These are phyloP conservation scores for Echeneis naucrates DNA, from an alignment of 2,797 vertebrate genomes.

Conservation along the genomic window DNA sequence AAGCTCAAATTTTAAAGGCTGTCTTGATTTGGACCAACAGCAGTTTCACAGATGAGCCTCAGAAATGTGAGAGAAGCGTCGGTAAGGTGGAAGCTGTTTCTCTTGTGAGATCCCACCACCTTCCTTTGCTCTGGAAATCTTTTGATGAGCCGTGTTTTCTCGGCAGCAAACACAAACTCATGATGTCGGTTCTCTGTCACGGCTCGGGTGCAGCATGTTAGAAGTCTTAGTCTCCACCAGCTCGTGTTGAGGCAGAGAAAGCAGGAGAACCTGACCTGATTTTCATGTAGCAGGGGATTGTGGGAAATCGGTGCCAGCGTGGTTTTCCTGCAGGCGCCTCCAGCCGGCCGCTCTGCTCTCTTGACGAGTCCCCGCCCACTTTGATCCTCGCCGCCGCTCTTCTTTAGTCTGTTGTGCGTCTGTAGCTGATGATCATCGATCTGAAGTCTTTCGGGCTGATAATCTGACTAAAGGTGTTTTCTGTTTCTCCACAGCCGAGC, in stretches of 20 bases:
- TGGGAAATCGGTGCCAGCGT: conserved; percentile 30
- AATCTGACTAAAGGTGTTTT: no score
- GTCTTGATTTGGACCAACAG: no score
- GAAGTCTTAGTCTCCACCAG: not conserved
- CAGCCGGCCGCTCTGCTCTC: conserved; percentile 25
- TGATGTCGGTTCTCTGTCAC: no score
- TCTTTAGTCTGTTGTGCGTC: not conserved
- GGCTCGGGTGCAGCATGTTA: not conserved
- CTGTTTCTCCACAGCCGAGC: no score
- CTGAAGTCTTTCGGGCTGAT: no score
- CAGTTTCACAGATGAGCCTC: no score
- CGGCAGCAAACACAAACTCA: not conserved
- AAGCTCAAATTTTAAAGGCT: no score
- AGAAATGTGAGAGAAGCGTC: no score
- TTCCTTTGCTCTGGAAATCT: not conserved
- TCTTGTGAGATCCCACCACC: not conserved
- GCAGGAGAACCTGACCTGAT: conserved; percentile 33
- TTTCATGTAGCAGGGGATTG: conserved; percentile 44
- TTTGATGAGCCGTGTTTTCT: not conserved
- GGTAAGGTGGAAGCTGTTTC: no score
- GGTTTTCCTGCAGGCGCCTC: conserved; percentile 34
- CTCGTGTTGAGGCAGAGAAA: not conserved
- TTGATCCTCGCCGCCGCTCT: conserved; percentile 5
- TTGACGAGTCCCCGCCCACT: conserved; percentile 23
- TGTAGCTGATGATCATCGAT: no score